Conservation (phyloP, 2,888 invertebrate genomes). For the Anorthoa munda region DNA sequence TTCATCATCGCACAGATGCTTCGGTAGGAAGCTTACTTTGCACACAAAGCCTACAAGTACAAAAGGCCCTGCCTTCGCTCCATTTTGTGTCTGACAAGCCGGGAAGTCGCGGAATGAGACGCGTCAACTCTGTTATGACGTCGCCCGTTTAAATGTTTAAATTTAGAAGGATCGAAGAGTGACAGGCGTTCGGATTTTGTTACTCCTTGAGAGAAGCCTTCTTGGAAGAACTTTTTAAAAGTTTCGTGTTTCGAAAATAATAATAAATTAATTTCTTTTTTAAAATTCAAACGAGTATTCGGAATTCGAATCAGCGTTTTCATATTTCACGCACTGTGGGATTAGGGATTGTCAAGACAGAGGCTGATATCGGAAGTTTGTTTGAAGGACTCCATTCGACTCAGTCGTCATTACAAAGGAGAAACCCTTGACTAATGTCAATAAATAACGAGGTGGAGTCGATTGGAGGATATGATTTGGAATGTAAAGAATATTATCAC, state of each 20-base stretch:
- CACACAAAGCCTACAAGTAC: constrained; percentile 90
- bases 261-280: constrained; percentile 8
- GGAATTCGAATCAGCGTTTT: background rate
- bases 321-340: background rate
- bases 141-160: constrained; percentile 78
- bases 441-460: no score
- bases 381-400: no score
- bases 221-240: constrained; percentile 30
- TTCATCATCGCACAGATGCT: constrained; percentile 90
- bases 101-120: constrained; percentile 85
- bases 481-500: no score
- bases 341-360: background rate
- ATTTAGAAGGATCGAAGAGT: constrained; percentile 67
- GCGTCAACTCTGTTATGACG: constrained; percentile 84
- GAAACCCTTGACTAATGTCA: no score
- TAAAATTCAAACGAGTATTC: background rate
- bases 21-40: constrained; percentile 90
- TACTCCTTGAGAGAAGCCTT: constrained; percentile 33
- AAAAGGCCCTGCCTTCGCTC: constrained; percentile 88
- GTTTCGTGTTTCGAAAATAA: constrained; percentile 16
- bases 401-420: no score
- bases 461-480: background rate
- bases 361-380: no score
- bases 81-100: constrained; percentile 89
- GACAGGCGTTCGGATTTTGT: constrained; percentile 54